These are phyloP conservation scores for Drosophila miranda DNA, from an alignment of 1,140 invertebrate species.

Conservation along the genomic window DNA sequence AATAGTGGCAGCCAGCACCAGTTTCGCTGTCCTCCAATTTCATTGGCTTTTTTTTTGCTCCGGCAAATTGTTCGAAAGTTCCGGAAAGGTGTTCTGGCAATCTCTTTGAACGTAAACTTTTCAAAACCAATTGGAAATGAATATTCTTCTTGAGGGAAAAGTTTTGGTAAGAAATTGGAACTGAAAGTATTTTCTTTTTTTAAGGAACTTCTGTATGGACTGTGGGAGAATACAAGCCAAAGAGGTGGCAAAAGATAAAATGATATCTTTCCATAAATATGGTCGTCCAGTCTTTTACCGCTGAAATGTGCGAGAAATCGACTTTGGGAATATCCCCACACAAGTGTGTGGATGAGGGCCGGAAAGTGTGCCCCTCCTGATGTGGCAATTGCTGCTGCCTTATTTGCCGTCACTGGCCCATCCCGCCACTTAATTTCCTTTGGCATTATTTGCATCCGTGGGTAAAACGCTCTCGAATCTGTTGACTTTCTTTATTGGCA, in stretches of 20 bases:
- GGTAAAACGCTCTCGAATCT: conserved; percentile 3
- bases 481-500: conserved; percentile 32
- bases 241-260: too few relatives aligned
- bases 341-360: too few relatives aligned
- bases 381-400: conserved; percentile 25
- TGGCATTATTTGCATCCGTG: conserved; percentile 30
- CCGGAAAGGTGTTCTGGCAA: conserved; percentile 39
- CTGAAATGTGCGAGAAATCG: too few relatives aligned
- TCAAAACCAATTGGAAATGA: conserved; percentile 17
- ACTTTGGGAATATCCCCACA: too few relatives aligned
- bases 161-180: background rate
- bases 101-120: conserved; percentile 30
- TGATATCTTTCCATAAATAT: too few relatives aligned
- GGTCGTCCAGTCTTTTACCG: too few relatives aligned
- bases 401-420: conserved; percentile 1
- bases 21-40: conserved; percentile 17
- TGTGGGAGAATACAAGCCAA: too few relatives aligned
- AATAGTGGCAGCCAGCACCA: conserved; percentile 8
- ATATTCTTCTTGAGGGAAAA: conserved; percentile 5
- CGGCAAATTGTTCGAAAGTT: conserved; percentile 34
- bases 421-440: conserved; percentile 26
- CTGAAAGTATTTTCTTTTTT: background rate
- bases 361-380: too few relatives aligned
- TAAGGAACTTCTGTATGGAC: background rate
- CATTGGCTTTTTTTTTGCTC: conserved; percentile 14